A percentile compares a stretch with the other conserved stretches of the same genome.
These are phyloP conservation scores for Erethizon dorsatum DNA, from an alignment of 2,797 vertebrate genomes.

Conservation along the genomic window DNA sequence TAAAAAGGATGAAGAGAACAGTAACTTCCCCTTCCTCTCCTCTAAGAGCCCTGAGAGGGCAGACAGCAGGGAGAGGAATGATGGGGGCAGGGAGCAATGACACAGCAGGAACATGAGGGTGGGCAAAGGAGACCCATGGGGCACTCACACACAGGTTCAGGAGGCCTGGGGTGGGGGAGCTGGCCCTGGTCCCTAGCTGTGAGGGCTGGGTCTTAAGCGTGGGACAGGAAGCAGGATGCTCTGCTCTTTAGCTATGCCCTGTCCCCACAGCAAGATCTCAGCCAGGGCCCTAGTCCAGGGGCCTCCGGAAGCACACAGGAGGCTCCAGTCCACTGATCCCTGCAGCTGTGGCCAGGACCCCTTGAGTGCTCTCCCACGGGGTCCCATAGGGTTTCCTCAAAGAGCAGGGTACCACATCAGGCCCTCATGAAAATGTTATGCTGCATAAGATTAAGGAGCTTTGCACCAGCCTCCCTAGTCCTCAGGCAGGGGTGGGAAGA, in stretches of 20 bases:
- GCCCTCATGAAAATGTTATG: conserved; percentile 31
- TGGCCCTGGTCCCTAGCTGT: background rate
- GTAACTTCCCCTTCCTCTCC: background rate
- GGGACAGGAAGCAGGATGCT: background rate
- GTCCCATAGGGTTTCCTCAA: background rate
- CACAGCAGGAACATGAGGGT: background rate
- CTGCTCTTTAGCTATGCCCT: background rate
- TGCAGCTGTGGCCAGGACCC: background rate
- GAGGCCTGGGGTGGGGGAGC: background rate
- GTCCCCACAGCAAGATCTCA: background rate
- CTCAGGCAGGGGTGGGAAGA: background rate
- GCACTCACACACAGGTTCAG: background rate
- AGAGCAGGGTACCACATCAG: background rate
- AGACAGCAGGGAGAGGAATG: conserved; percentile 1
- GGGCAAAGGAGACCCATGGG: background rate
- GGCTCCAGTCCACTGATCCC: background rate
- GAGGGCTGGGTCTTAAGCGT: background rate
- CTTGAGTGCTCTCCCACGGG: background rate
- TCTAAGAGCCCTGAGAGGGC: background rate
- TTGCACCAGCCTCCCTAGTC: background rate
- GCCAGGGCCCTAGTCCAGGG: background rate
- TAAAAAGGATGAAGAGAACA: conserved; percentile 6
- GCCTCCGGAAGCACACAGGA: background rate
- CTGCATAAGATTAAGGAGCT: conserved; percentile 59
- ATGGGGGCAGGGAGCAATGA: background rate